phyloP scores from a whole-genome alignment of 2,888 invertebrate genomes.

The Melipona beecheii region DNA sequence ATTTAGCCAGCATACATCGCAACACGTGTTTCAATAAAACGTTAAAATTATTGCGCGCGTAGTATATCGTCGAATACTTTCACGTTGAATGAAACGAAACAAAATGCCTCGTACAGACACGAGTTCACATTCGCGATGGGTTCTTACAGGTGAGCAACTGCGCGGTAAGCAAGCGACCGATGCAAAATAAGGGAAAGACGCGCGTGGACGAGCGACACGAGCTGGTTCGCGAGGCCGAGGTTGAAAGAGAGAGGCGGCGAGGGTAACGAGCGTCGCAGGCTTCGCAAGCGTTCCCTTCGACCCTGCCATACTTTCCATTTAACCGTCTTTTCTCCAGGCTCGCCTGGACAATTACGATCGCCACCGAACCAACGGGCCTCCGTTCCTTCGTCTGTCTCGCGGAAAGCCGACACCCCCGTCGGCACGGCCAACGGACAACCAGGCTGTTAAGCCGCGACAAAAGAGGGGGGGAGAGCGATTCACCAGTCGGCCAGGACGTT shows the following conservation, averaged over 20 bases:
- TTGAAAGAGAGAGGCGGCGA: not conserved
- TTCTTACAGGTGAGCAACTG: no score
- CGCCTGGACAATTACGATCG: slow-evolving; percentile 58
- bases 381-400: slow-evolving; percentile 23
- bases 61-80: no score
- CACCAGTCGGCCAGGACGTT: slow-evolving; percentile 33
- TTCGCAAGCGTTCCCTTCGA: not conserved
- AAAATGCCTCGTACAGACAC: no score
- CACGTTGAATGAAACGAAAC: no score
- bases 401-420: slow-evolving; percentile 26
- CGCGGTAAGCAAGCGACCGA: not conserved
- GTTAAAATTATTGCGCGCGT: no score
- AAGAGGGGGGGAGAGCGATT: slow-evolving; percentile 36
- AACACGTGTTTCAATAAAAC: no score
- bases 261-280: slow-evolving; percentile 10
- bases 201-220: slow-evolving; percentile 2
- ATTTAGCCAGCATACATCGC: no score
- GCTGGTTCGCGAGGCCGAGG: not conserved
- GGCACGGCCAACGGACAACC: not conserved
- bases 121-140: no score
- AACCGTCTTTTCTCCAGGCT: not conserved
- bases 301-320: not conserved
- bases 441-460: slow-evolving; percentile 38
- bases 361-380: slow-evolving; percentile 41
- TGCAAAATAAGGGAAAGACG: not conserved